These are phyloP conservation scores for Darevskia mixta DNA, from an alignment of 2,797 vertebrate genomes.

Conservation along the genomic window DNA sequence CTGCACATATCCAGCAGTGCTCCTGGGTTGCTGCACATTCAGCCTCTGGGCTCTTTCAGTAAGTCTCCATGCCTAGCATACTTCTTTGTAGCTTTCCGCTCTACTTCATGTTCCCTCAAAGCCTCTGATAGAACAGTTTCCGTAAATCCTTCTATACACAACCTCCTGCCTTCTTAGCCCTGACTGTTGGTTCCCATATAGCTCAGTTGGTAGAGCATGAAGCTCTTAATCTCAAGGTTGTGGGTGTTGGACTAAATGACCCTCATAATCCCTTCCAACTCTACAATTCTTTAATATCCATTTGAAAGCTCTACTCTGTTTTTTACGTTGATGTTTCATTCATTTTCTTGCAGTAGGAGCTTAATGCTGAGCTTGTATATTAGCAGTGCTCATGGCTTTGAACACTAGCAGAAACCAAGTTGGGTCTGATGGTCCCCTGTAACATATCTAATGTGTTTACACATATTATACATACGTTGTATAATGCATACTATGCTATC, in stretches of 20 bases:
- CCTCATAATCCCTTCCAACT: no score
- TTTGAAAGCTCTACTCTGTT: background rate
- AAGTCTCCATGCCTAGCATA: background rate
- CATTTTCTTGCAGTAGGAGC: background rate
- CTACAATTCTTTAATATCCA: background rate
- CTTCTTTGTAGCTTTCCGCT: background rate
- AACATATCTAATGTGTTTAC: background rate
- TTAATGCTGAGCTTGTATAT: background rate
- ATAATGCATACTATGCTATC: background rate
- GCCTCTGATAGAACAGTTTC: background rate
- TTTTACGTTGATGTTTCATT: background rate
- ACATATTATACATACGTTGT: background rate
- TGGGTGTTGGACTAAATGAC: no score
- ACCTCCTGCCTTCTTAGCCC: background rate
- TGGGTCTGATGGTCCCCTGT: background rate
- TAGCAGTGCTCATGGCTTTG: background rate
- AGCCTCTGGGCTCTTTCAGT: background rate
- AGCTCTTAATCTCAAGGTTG: no score
- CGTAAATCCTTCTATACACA: background rate
- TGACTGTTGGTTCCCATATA: background rate
- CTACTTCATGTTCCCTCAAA: background rate
- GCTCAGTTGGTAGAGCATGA: no score
- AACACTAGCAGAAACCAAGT: background rate
- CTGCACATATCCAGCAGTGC: background rate
- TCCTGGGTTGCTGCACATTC: background rate